These are phyloP conservation scores for Amblyornis subalaris DNA, from an alignment of 2,113 vertebrate species.

Conservation along the genomic window DNA sequence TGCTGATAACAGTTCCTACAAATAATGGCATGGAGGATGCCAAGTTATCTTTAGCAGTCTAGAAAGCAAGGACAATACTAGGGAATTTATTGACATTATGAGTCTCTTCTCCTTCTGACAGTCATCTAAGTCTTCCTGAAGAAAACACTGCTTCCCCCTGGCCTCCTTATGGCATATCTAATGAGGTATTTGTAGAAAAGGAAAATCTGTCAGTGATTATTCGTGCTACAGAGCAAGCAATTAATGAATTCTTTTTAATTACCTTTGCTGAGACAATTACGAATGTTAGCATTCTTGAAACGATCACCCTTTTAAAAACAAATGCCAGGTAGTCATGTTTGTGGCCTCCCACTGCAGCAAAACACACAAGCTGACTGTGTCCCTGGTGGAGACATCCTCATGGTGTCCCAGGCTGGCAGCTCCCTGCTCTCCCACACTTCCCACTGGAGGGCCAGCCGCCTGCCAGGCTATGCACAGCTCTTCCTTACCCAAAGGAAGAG, in stretches of 20 bases:
- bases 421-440: background rate
- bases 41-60: background rate
- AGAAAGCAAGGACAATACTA: background rate
- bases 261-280: background rate
- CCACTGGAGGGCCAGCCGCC: background rate
- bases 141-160: background rate
- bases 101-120: background rate
- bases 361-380: background rate
- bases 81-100: background rate
- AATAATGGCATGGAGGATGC: background rate
- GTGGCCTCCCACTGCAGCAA: accelerated
- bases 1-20: background rate
- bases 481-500: background rate
- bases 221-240: background rate
- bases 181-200: background rate
- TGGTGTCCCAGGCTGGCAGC: background rate
- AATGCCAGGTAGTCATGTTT: background rate
- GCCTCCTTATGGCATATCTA: background rate
- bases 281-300: background rate
- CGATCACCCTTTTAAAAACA: background rate
- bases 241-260: background rate
- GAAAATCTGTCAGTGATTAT: background rate
- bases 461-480: background rate
- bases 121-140: background rate
- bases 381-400: accelerated